Percentiles rank a stretch among this genome's conserved stretches.
Conservation (phyloP, 2,113 vertebrate species). For the Orycteropus afer region DNA sequence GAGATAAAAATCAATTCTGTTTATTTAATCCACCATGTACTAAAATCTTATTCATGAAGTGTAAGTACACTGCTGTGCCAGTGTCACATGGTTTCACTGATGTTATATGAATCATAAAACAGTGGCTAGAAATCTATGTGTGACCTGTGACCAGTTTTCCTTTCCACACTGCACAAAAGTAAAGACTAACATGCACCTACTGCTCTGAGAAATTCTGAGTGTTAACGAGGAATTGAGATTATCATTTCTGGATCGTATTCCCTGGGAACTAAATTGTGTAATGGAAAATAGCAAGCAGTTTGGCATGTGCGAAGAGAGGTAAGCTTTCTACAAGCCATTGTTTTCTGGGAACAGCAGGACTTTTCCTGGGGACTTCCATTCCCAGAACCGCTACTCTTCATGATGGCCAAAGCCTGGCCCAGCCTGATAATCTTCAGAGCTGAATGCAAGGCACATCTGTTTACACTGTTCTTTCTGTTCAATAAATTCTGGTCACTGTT, state of each 20-base stretch:
- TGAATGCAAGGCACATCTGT: constrained; percentile 49
- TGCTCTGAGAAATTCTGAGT: constrained; percentile 19
- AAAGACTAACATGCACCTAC: not conserved
- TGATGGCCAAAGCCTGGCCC: not conserved
- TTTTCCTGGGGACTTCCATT: not conserved
- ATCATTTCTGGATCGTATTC: not conserved
- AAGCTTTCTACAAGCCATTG: not conserved
- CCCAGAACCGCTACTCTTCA: not conserved
- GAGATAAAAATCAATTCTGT: constrained; percentile 48
- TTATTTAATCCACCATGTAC: constrained; percentile 51
- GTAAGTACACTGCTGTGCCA: not conserved
- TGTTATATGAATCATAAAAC: constrained; percentile 5
- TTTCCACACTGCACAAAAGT: not conserved
- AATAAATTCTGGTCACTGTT: constrained; percentile 20
- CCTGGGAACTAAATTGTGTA: not conserved
- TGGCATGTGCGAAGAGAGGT: not conserved
- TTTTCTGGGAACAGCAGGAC: not conserved
- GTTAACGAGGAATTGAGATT: constrained; percentile 20
- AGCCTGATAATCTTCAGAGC: constrained; percentile 1
- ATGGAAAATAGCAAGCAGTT: not conserved
- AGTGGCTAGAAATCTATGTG: constrained; percentile 31
- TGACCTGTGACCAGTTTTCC: not conserved
- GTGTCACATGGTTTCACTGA: not conserved
- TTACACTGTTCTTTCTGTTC: not conserved
- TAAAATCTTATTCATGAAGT: constrained; percentile 32